Percentiles rank a stretch among this genome's conserved stretches.
Evolutionary conservation across 2,797 vertebrate genomes (phyloP).

Genomic region (Tolypeutes matacus): DNA sequence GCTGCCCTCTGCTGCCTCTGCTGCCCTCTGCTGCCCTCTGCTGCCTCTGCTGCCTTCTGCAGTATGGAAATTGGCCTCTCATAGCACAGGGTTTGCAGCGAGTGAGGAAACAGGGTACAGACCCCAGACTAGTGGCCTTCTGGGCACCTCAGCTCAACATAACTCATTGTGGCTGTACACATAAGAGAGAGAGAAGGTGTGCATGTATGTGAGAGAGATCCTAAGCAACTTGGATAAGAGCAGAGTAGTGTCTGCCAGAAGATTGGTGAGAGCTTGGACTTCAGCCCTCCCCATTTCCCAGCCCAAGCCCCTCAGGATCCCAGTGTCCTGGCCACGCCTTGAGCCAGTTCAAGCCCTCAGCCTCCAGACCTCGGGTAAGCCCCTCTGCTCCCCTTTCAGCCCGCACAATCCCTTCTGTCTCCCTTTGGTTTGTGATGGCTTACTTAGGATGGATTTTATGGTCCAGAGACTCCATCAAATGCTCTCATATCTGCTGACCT

Average conservation of each 20-base stretch:
- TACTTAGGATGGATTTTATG: not conserved
- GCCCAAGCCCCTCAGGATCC: no score
- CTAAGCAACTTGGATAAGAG: not conserved
- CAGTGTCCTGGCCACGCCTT: no score
- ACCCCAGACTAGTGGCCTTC: no score
- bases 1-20: conserved; percentile 78
- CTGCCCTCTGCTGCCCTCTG: conserved; percentile 74
- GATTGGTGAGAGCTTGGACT: not conserved
- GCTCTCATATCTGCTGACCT: not conserved
- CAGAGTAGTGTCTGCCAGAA: not conserved
- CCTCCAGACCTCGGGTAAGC: not conserved
- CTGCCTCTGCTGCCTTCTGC: conserved; percentile 76
- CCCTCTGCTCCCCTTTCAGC: not conserved
- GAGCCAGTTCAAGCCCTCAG: not conserved
- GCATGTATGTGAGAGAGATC: not conserved
- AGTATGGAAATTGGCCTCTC: not conserved
- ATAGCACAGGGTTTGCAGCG: not conserved
- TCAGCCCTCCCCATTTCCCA: not conserved
- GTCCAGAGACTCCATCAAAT: not conserved
- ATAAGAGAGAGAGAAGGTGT: not conserved
- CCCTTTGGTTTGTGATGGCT: not conserved
- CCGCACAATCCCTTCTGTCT: not conserved
- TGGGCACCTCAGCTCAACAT: not conserved
- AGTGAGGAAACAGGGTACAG: not conserved
- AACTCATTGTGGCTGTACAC: not conserved